Evolutionary conservation across 2,797 vertebrate species (phyloP).

Genomic region (Sternarchorhynchus goeldii): DNA sequence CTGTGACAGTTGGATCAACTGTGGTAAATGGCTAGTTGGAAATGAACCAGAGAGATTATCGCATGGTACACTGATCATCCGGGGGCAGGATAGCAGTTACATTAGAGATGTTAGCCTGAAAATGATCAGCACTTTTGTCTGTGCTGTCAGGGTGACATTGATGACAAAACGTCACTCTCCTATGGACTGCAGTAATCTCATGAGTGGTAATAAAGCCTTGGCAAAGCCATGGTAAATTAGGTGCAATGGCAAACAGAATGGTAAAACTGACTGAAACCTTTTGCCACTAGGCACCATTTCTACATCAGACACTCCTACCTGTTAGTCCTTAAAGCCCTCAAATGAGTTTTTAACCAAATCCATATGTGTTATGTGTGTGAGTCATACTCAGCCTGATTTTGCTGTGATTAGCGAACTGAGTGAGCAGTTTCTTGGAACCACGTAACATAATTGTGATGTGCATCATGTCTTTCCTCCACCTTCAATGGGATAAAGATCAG

Average conservation of each 20-base stretch:
- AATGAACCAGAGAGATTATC: conserved; percentile 6
- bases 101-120: neutral
- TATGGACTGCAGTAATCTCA: neutral
- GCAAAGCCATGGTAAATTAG: conserved; percentile 23
- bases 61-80: neutral
- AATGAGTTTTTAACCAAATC: conserved; percentile 50
- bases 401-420: conserved; percentile 16
- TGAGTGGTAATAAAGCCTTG: conserved; percentile 19
- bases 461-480: conserved; percentile 35
- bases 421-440: conserved; percentile 21
- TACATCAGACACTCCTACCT: conserved; percentile 30
- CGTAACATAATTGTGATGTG: conserved; percentile 10
- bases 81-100: neutral
- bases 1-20: conserved; percentile 19
- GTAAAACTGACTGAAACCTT: conserved; percentile 22
- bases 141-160: neutral
- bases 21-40: neutral
- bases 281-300: conserved; percentile 35
- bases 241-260: conserved; percentile 9
- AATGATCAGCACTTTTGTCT: neutral
- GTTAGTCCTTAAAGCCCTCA: conserved; percentile 35
- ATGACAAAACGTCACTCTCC: neutral
- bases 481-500: conserved; percentile 46
- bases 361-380: conserved; percentile 45
- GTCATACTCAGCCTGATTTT: conserved; percentile 38